Conservation (phyloP, 2,797 vertebrate species). For the Pseudomugil gertrudae region DNA sequence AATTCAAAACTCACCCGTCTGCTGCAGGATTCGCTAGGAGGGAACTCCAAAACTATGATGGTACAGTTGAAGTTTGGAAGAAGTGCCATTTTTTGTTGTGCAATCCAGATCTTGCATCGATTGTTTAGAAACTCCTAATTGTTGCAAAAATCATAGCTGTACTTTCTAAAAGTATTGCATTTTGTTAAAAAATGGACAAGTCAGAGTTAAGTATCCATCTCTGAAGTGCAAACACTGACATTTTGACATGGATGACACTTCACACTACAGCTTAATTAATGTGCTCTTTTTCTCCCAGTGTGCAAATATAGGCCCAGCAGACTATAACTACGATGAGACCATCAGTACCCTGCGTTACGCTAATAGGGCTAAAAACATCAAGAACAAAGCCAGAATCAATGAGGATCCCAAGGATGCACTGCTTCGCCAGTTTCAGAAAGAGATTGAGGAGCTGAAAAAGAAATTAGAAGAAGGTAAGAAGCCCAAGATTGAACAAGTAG, state of each 20-base stretch:
- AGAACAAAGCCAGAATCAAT: slow-evolving; percentile 99
- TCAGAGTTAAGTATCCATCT: not conserved
- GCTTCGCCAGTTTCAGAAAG: slow-evolving; percentile 96
- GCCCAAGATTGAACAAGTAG: not conserved
- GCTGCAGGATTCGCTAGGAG: slow-evolving; percentile 96
- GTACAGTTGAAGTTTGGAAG: slow-evolving; percentile 73
- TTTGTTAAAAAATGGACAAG: not conserved
- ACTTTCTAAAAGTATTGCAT: not conserved
- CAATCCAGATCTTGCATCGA: no score
- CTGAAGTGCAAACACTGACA: not conserved
- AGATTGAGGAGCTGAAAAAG: slow-evolving; percentile 98
- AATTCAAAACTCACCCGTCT: slow-evolving; percentile 97
- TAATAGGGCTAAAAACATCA: slow-evolving; percentile 98
- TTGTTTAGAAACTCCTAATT: not conserved
- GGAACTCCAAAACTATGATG: slow-evolving; percentile 99
- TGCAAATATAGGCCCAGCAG: slow-evolving; percentile 97
- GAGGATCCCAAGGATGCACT: slow-evolving; percentile 98
- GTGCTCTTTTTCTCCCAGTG: slow-evolving; percentile 80
- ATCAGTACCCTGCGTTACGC: slow-evolving; percentile 98
- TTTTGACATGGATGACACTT: not conserved
- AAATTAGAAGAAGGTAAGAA: slow-evolving; percentile 92
- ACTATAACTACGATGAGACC: slow-evolving; percentile 99
- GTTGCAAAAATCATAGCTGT: not conserved
- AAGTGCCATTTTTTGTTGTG: not conserved
- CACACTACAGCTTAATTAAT: not conserved